Conservation (phyloP, 2,797 vertebrate genomes). For the Pantherophis alleghaniensis region DNA sequence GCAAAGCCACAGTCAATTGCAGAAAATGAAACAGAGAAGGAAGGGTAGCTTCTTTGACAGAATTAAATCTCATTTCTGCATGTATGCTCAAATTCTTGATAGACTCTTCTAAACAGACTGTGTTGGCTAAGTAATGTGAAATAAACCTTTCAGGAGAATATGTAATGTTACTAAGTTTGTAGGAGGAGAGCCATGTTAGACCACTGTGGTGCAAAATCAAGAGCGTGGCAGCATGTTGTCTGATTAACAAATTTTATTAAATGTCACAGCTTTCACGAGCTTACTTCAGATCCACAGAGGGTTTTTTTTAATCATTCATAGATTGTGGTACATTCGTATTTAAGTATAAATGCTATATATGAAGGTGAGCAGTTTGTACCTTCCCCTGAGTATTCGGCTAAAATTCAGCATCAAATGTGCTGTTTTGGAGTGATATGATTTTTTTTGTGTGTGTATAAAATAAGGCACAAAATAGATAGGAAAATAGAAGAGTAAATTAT, state of each 20-base stretch:
- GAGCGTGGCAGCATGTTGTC: not conserved
- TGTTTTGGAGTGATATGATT: not conserved
- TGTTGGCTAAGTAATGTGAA: not conserved
- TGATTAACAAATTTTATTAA: not conserved
- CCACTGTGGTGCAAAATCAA: not conserved
- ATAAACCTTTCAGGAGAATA: not conserved
- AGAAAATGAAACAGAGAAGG: constrained; percentile 38
- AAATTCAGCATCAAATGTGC: not conserved
- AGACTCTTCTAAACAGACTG: not conserved
- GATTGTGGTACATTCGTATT: not conserved
- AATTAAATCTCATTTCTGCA: not conserved
- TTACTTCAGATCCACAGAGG: not conserved
- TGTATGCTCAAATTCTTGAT: not conserved
- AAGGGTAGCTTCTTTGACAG: constrained; percentile 37
- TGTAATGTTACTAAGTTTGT: not conserved
- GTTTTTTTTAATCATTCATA: not conserved
- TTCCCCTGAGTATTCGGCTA: not conserved
- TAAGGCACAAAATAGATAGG: not conserved
- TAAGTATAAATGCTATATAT: not conserved
- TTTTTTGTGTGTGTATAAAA: not conserved
- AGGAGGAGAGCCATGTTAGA: not conserved
- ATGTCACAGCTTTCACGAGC: not conserved
- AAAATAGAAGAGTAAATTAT: not conserved
- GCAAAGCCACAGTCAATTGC: constrained; percentile 60
- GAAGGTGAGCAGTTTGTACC: not conserved